phyloP scores from a whole-genome alignment of 2,113 vertebrate species.

The Corvus moneduloides region DNA sequence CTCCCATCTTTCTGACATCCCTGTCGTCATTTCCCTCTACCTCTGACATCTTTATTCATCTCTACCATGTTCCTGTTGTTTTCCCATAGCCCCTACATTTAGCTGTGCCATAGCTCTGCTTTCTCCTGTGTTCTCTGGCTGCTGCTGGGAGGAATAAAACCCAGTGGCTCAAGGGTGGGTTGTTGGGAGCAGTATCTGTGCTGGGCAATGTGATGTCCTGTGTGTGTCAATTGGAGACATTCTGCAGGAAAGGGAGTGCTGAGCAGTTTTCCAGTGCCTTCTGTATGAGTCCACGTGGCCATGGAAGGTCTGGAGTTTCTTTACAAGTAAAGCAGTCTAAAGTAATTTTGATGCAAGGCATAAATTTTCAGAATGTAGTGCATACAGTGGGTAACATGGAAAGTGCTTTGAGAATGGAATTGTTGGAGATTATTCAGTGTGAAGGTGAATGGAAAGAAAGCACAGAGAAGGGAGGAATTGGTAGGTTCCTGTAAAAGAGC shows the following conservation, averaged over 20 bases:
- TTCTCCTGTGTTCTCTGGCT: neutral
- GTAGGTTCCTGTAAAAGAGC: neutral
- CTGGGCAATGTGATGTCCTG: neutral
- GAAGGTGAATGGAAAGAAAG: neutral
- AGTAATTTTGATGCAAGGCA: neutral
- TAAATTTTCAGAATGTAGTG: neutral
- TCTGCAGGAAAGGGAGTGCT: neutral
- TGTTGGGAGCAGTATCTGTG: neutral
- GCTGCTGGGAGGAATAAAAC: neutral
- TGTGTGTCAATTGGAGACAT: neutral
- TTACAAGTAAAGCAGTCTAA: neutral
- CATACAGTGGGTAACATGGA: neutral
- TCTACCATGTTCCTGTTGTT: neutral
- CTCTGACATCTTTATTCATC: neutral
- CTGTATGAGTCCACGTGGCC: neutral
- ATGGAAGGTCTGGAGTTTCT: neutral
- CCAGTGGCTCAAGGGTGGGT: fast-evolving
- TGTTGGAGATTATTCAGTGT: neutral
- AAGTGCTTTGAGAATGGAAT: neutral
- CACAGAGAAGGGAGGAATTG: neutral
- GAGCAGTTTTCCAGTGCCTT: neutral
- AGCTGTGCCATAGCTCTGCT: neutral
- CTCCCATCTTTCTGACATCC: neutral
- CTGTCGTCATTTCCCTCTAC: neutral
- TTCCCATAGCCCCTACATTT: neutral